Evolutionary conservation across 2,888 invertebrate species (phyloP).

Genomic region (Callyntrura guangdongensis): DNA sequence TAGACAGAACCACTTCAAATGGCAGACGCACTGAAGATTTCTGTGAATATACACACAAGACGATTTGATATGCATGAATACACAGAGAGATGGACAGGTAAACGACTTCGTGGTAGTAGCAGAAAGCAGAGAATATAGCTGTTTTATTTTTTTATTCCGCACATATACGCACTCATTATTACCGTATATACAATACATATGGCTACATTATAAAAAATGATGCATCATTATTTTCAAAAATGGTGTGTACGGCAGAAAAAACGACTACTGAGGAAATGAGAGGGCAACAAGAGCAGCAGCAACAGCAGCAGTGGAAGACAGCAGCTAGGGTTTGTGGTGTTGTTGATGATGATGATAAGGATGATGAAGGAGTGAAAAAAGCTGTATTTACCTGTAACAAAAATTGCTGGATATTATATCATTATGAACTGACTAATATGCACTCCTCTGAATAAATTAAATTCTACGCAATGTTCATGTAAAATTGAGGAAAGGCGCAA

Average conservation of each 20-base stretch:
- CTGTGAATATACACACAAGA: conserved; percentile 55
- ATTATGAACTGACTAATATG: conserved; percentile 33
- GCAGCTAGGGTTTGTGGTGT: not conserved
- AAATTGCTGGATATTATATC: conserved; percentile 76
- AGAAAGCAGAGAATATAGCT: too few relatives aligned
- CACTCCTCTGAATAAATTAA: conserved; percentile 64
- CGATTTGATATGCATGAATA: conserved; percentile 3
- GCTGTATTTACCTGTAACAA: conserved; percentile 44
- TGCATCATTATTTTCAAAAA: conserved; percentile 59
- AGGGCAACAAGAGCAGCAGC: conserved; percentile 41
- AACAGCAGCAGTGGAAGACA: conserved; percentile 6
- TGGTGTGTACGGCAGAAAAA: conserved; percentile 44
- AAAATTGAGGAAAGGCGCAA: conserved; percentile 7
- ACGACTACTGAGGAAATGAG: conserved; percentile 2
- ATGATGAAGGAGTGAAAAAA: conserved; percentile 13
- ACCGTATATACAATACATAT: too few relatives aligned
- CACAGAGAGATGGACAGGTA: conserved; percentile 44
- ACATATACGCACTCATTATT: conserved; percentile 5
- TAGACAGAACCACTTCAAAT: conserved; percentile 50
- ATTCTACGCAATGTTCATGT: conserved; percentile 25
- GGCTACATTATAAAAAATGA: conserved; percentile 24
- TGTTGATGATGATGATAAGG: conserved; percentile 28
- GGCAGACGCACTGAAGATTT: conserved; percentile 55
- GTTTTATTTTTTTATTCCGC: not conserved
- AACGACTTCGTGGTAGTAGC: conserved; percentile 27